phyloP scores from a whole-genome alignment of 35 echinoderm and acorn worm species.

The Lytechinus pictus region DNA sequence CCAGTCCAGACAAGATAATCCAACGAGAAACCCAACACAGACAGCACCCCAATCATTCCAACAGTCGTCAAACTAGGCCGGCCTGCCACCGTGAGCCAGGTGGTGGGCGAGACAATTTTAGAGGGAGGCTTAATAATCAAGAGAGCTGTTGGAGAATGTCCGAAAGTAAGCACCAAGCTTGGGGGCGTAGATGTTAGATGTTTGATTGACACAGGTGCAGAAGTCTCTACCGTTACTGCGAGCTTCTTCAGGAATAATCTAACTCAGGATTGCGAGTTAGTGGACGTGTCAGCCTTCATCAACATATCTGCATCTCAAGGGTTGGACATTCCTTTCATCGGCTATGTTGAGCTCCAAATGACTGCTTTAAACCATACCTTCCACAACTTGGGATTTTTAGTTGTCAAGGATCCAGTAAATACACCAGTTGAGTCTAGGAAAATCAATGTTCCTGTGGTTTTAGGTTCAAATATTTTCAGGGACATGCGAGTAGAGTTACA shows the following conservation, averaged over 20 bases:
- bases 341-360: constrained; percentile 61
- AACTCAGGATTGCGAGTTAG: constrained; percentile 42
- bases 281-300: constrained; percentile 48
- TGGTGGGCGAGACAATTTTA: constrained; percentile 35
- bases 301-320: constrained; percentile 61
- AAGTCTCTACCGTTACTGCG: constrained; percentile 76
- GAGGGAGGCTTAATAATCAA: constrained; percentile 23
- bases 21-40: too few species aligned
- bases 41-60: background rate
- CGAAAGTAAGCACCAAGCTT: constrained; percentile 42
- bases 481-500: background rate
- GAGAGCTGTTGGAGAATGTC: constrained; percentile 68
- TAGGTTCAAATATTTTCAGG: constrained; percentile 61
- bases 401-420: constrained; percentile 59
- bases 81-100: constrained; percentile 65
- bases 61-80: constrained; percentile 54
- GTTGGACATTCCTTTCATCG: constrained; percentile 74
- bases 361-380: constrained; percentile 28
- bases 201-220: constrained; percentile 72
- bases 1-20: too few species aligned
- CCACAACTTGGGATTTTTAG: constrained; percentile 68
- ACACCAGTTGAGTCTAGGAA: constrained; percentile 55
- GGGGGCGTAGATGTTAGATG: constrained; percentile 47
- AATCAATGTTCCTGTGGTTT: constrained; percentile 61
- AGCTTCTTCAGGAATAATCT: constrained; percentile 74